Evolutionary conservation across 2,888 invertebrate genomes (phyloP).

Genomic region (Iphiclides podalirius): DNA sequence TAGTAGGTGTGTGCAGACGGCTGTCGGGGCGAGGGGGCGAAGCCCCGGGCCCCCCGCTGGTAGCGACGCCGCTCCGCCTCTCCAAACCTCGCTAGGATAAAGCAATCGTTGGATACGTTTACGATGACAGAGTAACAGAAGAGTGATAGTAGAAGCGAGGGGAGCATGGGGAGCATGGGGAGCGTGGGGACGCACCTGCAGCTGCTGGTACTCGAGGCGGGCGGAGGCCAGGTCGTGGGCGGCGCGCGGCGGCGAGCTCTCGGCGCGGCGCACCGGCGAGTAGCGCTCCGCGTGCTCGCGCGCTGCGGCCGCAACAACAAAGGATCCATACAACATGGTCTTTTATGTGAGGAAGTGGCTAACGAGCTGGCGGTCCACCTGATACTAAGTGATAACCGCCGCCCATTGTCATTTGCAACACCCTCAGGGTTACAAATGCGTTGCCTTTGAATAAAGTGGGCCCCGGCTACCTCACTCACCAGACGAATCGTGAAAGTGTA

Average conservation of each 20-base stretch:
- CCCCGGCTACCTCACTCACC: too few species aligned
- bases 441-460: too few species aligned
- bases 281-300: constrained; percentile 87
- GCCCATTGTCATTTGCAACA: too few species aligned
- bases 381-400: too few species aligned
- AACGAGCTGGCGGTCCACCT: too few species aligned
- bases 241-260: constrained; percentile 81
- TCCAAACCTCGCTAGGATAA: constrained; percentile 66
- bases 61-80: constrained; percentile 54
- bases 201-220: constrained; percentile 88
- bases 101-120: neutral
- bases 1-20: constrained; percentile 54
- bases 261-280: constrained; percentile 94
- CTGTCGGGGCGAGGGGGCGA: constrained; percentile 58
- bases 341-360: too few species aligned
- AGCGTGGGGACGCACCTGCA: constrained; percentile 75
- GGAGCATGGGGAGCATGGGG: neutral
- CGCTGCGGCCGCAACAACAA: constrained; percentile 75
- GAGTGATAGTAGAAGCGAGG: neutral
- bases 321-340: too few species aligned
- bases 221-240: constrained; percentile 80
- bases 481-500: too few species aligned
- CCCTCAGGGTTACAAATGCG: too few species aligned
- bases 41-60: constrained; percentile 51
- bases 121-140: too few species aligned